Base-by-base conservation (phyloP, 2,113 vertebrate species). In the Corvus hawaiiensis region DNA sequence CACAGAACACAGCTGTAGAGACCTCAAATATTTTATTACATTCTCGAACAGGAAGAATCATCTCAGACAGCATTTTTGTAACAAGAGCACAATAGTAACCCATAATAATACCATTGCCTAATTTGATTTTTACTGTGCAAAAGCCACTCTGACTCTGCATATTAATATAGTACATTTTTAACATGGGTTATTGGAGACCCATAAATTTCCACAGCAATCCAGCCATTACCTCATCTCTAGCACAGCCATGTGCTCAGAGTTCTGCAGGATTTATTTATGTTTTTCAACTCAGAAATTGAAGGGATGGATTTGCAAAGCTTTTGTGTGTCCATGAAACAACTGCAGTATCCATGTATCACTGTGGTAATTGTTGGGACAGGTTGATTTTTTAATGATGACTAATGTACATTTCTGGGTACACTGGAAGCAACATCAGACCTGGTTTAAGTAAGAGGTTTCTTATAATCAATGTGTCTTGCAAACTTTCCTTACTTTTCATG, bases 211-310 rank as follows among this genome's bases (percentile, higher is more conserved):
- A 63, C 33, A 43, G 35, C 48, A 62, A 67, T 35, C 55, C 63
- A 95, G 95, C 86, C 80, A 0, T 85, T 95, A 97, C 83, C 91
- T 97, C 94, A 96, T 93, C 64, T 81, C 68, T 52, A 74, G 27
- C 23, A 58, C 18, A 83, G 90, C 37, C 88, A 81, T 44, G 43
- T 52, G 48, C 39, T 94, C 80, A 90, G 48, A 89, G 33, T 16
- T 81, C 84, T 94, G 39, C 46, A 84, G 48, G 43, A 89, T 96
- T 97, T 84, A 95, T 92, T 78, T 79, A 35, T 32, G 27, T 16
- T 84, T 84, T 74, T 67, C 41, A 81, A 30, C 37, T 66, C 46
- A 52, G 72, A 39, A 84, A 52, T 9, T 90, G 62, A 43, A 75
- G 44, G 21, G 41, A 92, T 15, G 15, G 83, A 74, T 62, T 90